Conservation (phyloP, 2,888 invertebrate genomes). For the Hyposoter dolosus region DNA sequence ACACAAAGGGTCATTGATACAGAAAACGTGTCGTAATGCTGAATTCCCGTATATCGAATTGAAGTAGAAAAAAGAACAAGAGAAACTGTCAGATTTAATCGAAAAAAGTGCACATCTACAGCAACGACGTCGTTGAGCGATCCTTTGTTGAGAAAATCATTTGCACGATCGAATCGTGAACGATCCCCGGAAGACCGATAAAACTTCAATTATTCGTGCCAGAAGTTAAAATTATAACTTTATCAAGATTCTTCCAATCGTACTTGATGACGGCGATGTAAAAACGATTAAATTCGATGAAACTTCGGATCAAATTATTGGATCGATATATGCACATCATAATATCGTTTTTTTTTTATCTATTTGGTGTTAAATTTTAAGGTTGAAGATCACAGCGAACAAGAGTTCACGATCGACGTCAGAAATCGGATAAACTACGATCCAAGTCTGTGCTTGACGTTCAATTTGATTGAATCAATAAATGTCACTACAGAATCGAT, state of each 20-base stretch:
- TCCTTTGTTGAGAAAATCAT: neutral
- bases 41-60: neutral
- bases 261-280: neutral
- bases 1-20: conserved; percentile 4
- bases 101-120: neutral
- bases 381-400: neutral
- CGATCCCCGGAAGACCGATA: neutral
- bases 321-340: neutral
- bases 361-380: neutral
- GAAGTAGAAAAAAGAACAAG: neutral
- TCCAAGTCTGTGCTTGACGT: neutral
- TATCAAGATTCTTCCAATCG: neutral
- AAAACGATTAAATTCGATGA: neutral
- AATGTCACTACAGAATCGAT: neutral
- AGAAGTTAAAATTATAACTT: neutral
- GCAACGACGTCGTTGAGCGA: neutral
- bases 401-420: neutral
- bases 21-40: neutral
- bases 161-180: neutral
- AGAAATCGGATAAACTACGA: neutral
- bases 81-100: neutral
- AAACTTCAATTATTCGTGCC: neutral
- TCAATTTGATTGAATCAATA: neutral
- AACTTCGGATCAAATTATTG: neutral
- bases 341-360: neutral